Evolutionary conservation across 2,113 vertebrate genomes (phyloP).

Genomic region (Chloroceryle aenea): DNA sequence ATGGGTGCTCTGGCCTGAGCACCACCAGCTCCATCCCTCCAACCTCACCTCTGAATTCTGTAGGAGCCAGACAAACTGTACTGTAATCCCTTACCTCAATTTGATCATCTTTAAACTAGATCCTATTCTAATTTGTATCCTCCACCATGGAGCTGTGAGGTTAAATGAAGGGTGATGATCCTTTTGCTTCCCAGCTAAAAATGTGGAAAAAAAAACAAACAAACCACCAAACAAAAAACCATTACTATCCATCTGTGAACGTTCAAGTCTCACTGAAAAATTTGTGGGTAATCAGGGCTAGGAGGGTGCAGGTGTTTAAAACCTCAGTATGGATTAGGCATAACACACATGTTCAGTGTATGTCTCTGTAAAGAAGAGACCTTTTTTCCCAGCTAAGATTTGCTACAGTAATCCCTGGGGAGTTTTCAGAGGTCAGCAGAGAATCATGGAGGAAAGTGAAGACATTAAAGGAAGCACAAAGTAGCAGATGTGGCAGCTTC

Average conservation of each 20-base stretch:
- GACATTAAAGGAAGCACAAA: background rate
- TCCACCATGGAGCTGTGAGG: background rate
- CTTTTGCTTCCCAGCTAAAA: background rate
- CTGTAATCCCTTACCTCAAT: background rate
- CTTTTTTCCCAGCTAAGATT: background rate
- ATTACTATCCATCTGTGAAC: background rate
- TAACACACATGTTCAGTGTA: background rate
- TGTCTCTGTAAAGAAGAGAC: background rate
- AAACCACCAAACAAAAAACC: background rate
- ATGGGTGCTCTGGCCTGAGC: background rate
- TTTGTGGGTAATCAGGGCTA: background rate
- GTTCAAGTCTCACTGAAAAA: background rate
- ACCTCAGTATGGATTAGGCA: background rate
- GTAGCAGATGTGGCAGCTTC: background rate
- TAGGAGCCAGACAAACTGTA: background rate
- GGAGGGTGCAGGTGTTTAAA: background rate
- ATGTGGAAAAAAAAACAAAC: background rate
- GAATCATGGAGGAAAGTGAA: background rate
- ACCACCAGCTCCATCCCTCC: background rate
- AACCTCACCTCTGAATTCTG: background rate
- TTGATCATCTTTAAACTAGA: background rate
- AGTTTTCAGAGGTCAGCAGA: background rate
- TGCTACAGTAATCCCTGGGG: background rate
- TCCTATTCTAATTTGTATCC: background rate
- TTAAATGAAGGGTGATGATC: background rate